Evolutionary conservation across 1,140 invertebrate species (phyloP).

Genomic region (Polypedilum pembai): DNA sequence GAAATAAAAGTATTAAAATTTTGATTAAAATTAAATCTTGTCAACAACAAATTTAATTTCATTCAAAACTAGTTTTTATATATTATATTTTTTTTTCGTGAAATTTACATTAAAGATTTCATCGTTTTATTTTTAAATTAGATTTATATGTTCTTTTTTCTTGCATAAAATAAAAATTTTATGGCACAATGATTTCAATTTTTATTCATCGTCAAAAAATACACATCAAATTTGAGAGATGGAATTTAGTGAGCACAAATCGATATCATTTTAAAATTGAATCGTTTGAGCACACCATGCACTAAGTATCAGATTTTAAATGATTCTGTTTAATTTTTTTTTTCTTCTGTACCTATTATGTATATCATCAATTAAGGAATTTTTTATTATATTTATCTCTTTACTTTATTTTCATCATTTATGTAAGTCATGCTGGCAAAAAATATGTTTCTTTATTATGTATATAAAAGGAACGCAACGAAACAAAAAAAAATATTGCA

Average conservation of each 20-base stretch:
- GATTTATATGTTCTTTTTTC: background rate
- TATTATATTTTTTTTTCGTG: background rate
- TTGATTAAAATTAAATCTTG: background rate
- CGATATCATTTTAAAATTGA: too few relatives aligned
- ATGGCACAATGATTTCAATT: slow-evolving; percentile 7
- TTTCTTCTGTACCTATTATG: background rate
- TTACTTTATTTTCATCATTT: background rate
- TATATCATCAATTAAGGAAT: slow-evolving; percentile 1
- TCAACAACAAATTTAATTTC: background rate
- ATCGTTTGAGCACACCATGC: too few relatives aligned
- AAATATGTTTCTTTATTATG: background rate
- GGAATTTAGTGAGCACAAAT: too few relatives aligned
- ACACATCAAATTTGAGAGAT: background rate
- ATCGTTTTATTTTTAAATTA: slow-evolving; percentile 1
- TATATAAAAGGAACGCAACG: background rate
- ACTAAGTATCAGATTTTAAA: background rate
- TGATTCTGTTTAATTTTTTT: background rate
- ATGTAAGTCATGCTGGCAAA: background rate
- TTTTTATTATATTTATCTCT: background rate
- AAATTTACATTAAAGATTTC: slow-evolving; percentile 19
- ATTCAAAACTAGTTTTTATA: background rate
- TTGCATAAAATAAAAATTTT: slow-evolving; percentile 20
- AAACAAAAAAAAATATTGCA: slow-evolving; percentile 5
- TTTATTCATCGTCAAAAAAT: slow-evolving; percentile 19
- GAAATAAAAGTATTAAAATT: background rate